Percentiles rank a stretch among this genome's conserved stretches.
phyloP scores from a whole-genome alignment of 1,140 invertebrate genomes.

The Arctopsyche grandis region DNA sequence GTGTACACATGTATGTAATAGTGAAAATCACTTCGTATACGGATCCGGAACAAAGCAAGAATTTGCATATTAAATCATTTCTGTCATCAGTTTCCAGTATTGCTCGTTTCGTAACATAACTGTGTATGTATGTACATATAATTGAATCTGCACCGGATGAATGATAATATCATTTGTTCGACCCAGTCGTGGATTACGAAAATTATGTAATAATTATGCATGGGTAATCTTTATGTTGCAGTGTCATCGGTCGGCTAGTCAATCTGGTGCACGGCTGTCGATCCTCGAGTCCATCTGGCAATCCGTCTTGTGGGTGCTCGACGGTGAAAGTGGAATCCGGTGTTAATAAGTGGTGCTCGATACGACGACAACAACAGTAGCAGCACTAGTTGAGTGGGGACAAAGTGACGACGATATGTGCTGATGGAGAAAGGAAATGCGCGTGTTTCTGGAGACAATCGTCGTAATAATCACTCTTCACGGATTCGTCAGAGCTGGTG shows the following conservation, averaged over 20 bases:
- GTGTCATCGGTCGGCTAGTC: background rate
- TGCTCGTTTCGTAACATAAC: too few relatives aligned
- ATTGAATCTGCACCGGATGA: too few relatives aligned
- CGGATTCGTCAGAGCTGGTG: slow-evolving; percentile 45
- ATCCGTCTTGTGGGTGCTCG: background rate
- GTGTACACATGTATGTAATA: too few relatives aligned
- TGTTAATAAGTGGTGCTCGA: background rate
- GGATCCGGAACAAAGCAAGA: too few relatives aligned
- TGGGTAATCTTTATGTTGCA: background rate
- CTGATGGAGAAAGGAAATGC: slow-evolving; percentile 52
- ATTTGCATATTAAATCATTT: too few relatives aligned
- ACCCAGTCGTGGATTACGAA: background rate
- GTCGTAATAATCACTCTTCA: slow-evolving; percentile 46
- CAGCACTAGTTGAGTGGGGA: background rate
- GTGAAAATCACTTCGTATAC: too few relatives aligned
- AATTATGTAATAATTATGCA: background rate
- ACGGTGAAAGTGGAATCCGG: slow-evolving; percentile 9
- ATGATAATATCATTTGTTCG: background rate
- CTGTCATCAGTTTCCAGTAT: too few relatives aligned
- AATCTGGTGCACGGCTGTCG: background rate
- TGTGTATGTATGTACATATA: too few relatives aligned
- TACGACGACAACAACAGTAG: too few relatives aligned
- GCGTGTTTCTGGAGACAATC: slow-evolving; percentile 47
- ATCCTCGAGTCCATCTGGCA: background rate
- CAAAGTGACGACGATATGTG: slow-evolving; percentile 29